Base-by-base conservation (phyloP, 2,113 vertebrate genomes). In the Hepsetus odoe region DNA sequence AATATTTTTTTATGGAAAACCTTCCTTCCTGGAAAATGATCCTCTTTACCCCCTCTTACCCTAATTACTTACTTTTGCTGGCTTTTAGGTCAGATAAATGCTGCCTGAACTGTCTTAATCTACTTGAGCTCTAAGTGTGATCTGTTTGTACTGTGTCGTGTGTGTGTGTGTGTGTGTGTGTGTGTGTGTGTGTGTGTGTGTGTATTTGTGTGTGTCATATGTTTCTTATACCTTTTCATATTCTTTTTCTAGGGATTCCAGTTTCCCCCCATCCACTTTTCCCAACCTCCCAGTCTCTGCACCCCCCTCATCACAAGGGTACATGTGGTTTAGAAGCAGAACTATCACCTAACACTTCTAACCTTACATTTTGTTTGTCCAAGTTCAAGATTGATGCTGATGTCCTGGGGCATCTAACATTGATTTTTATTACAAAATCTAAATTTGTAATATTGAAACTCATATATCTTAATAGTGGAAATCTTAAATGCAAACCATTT, bases 231-330 rank as follows among this genome's bases (percentile, higher is more conserved):
- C 87, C 83, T 92, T 74, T 91, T 88, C 91, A 81, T 91, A 88
- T 89, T 92, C n/a, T n/a, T 85, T 84, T 92, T 86, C 92, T 94
- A 91, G 88, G 88, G 85, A 82, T 87, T 83, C 87, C 88, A 87
- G 87, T 86, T 78, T 82, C 84, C 84, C 79, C 87, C 90, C 93
- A 93, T 90, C 89, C 88, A 91, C 90, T 87, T 86, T 93, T 86
- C 91, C 92, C 90, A 91, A 89, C 88, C 86, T 88, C 82, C 68
- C 83, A 86, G 53, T 89, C 88, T 89, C 88, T 91, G 72, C 87
- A 56, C 81, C 91, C 84, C 89, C 88, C 88, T 32, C 87, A 88
- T 86, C 90, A 88, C 87, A 90, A 91, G 92, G 93, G 92, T 93
- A 95, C 91, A 91, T 87, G 90, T 80, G 86, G 88, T 86, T 85